Evolutionary conservation across 2,797 vertebrate species (phyloP).

Genomic region (Heteromormyrus szaboi): DNA sequence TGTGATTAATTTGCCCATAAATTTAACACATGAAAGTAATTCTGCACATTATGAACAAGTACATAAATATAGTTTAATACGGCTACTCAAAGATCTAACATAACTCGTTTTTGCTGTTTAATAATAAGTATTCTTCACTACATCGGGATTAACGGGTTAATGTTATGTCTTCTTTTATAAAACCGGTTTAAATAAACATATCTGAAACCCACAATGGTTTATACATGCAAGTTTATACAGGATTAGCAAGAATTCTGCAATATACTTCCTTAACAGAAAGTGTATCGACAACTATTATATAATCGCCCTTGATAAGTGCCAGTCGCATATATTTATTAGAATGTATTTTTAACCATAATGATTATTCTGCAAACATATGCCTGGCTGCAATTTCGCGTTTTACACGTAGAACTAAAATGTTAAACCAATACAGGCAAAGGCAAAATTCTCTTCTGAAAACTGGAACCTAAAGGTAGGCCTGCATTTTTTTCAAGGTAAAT

Average conservation of each 20-base stretch:
- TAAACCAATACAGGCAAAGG: background rate
- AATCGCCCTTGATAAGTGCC: background rate
- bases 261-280: background rate
- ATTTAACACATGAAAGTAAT: background rate
- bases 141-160: background rate
- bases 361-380: background rate
- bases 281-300: background rate
- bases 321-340: background rate
- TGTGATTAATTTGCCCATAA: background rate
- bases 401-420: background rate
- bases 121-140: background rate
- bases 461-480: background rate
- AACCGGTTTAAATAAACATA: background rate
- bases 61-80: background rate
- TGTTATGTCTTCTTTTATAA: background rate
- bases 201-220: background rate
- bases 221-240: background rate
- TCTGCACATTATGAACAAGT: background rate
- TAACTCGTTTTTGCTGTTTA: background rate
- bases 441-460: background rate
- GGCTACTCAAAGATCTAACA: background rate
- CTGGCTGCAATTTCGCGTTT: background rate
- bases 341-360: background rate
- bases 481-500: background rate
- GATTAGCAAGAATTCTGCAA: background rate